Evolutionary conservation across 2,888 invertebrate genomes (phyloP).

Genomic region (Zaprionus obscuricornis): DNA sequence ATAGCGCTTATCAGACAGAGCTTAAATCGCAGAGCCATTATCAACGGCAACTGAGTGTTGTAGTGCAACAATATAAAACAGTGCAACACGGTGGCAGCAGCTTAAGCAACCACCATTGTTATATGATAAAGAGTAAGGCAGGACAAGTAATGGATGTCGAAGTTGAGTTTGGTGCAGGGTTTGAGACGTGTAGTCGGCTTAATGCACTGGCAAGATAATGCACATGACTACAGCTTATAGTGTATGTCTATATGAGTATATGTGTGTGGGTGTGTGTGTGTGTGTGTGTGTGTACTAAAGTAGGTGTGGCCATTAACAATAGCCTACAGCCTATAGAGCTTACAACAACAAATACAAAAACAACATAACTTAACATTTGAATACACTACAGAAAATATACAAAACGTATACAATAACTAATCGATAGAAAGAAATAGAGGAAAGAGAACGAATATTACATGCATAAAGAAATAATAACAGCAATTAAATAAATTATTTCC

Average conservation of each 20-base stretch:
- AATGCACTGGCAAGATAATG: slow-evolving; percentile 31
- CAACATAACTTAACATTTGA: too few relatives aligned
- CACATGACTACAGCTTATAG: slow-evolving; percentile 11
- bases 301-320: slow-evolving; percentile 5
- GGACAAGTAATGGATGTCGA: too few relatives aligned
- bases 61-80: too few relatives aligned
- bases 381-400: too few relatives aligned
- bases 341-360: slow-evolving; percentile 1
- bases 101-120: slow-evolving; percentile 25
- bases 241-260: background rate
- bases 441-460: too few relatives aligned
- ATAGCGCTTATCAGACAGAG: slow-evolving; percentile 39
- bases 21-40: slow-evolving; percentile 50
- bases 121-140: too few relatives aligned
- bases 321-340: background rate
- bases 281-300: background rate
- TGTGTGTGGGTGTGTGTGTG: background rate
- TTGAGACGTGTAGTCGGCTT: slow-evolving; percentile 15
- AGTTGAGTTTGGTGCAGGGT: background rate
- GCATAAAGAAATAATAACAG: too few relatives aligned
- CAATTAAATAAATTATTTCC: too few relatives aligned
- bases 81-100: slow-evolving; percentile 9
- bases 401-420: too few relatives aligned
- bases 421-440: too few relatives aligned
- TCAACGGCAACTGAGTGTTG: slow-evolving; percentile 34